Base-by-base conservation (phyloP, 53 echinoderm and acorn worm species). In the Echinarachnius parma region DNA sequence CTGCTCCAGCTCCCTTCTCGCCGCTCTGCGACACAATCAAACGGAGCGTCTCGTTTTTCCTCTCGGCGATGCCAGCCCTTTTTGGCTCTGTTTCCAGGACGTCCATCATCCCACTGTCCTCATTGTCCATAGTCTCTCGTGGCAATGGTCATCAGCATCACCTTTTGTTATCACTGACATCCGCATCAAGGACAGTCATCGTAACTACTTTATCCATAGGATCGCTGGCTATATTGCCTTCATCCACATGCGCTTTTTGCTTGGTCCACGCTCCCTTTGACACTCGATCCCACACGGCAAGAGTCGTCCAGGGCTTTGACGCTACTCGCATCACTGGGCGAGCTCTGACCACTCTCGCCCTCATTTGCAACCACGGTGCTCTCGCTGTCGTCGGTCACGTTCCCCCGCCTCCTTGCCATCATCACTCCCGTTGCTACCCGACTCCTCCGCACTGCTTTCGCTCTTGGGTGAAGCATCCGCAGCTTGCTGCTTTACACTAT, bases 281-380 rank as follows among this genome's bases (percentile, higher is more conserved):
- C n/a, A n/a, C n/a, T n/a, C n/a, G n/a, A n/a, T n/a, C n/a, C n/a
- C n/a, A n/a, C n/a, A n/a, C n/a, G n/a, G n/a, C n/a, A n/a, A n/a
- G n/a, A n/a, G n/a, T n/a, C n/a, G n/a, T n/a, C n/a, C n/a, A n/a
- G n/a, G n/a, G n/a, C n/a, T n/a, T n/a, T n/a, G n/a, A n/a, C n/a
- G n/a, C n/a, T n/a, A 31, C 68, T 65, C 8, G 28, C 48, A 46
- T 52, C 53, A 0, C 34, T 46, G 11, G 68, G 68, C 3, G 68
- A 68, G 33, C 39, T 56, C 10, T 72, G 74, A 9, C 55, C 74
- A 39, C 57, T 26, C 55, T 72, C 74, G 28, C 57, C 74, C 36
- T 72, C 74, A 57, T 72, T 55, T 13, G 74, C 74, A 2, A 72
- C 74, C 1, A 72, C 74, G 8, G 74, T 72, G 57, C 74, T 72